Evolutionary conservation across 2,888 invertebrate species (phyloP).

Genomic region (Theristus sp.): DNA sequence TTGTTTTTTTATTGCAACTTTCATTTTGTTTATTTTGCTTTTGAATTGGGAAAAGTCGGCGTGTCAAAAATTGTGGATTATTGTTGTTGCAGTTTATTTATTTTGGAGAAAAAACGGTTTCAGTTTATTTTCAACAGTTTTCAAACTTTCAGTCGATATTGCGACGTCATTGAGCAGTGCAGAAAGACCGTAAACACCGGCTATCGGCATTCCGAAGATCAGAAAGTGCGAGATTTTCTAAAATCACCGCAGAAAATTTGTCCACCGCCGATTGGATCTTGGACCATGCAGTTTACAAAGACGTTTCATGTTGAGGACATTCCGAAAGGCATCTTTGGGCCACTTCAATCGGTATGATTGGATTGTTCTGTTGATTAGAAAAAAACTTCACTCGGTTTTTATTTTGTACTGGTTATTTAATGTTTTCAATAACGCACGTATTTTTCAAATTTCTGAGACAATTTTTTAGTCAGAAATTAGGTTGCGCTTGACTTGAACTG

Average conservation of each 20-base stretch:
- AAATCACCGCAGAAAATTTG: slow-evolving; percentile 18
- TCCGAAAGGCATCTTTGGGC: slow-evolving; percentile 28
- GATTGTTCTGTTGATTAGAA: background rate
- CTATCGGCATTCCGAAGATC: slow-evolving; percentile 25
- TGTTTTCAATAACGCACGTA: background rate
- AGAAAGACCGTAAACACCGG: slow-evolving; percentile 25
- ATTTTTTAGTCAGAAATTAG: background rate
- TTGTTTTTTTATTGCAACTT: too few species aligned
- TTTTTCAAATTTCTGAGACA: background rate
- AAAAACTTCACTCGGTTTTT: too few species aligned
- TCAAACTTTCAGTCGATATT: slow-evolving; percentile 25
- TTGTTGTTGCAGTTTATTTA: too few species aligned
- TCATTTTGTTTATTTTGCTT: too few species aligned
- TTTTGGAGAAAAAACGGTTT: too few species aligned
- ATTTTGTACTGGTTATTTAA: background rate
- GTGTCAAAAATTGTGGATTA: too few species aligned
- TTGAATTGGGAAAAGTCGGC: too few species aligned
- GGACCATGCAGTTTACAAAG: slow-evolving; percentile 29
- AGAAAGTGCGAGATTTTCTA: slow-evolving; percentile 20
- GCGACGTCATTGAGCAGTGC: slow-evolving; percentile 28
- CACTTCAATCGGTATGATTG: slow-evolving; percentile 22
- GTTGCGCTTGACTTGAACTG: too few species aligned
- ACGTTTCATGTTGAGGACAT: slow-evolving; percentile 27
- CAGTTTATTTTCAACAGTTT: too few species aligned
- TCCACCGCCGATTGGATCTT: slow-evolving; percentile 15